Conservation (phyloP, 2,888 invertebrate species). For the Adela reaumurella region DNA sequence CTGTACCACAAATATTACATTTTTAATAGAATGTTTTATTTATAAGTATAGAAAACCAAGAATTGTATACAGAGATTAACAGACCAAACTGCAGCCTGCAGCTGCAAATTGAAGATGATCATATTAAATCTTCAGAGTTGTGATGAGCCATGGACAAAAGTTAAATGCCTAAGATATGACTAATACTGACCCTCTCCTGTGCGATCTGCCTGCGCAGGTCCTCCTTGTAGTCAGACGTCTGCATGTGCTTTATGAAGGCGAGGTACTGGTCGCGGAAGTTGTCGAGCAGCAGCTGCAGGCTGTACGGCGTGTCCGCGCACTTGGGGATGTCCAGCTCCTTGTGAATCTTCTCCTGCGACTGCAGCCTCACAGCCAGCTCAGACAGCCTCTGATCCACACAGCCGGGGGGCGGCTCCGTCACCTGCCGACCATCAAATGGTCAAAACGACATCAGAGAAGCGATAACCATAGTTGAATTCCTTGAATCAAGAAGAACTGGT, state of each 20-base stretch:
- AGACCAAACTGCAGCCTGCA: no score
- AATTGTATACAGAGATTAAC: no score
- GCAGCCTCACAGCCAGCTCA: constrained; percentile 66
- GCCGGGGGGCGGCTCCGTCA: constrained; percentile 82
- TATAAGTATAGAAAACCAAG: no score
- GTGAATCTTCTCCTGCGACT: constrained; percentile 63
- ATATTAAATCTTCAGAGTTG: no score
- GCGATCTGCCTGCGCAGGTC: constrained; percentile 74
- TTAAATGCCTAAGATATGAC: no score
- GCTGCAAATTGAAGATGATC: no score
- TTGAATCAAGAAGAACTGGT: no score
- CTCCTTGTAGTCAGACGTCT: constrained; percentile 68
- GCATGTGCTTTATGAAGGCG: constrained; percentile 80
- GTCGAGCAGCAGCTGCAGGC: constrained; percentile 82
- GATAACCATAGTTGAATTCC: no score
- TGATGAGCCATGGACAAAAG: no score
- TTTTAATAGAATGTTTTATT: no score
- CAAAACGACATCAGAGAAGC: no score
- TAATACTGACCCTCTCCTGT: constrained; percentile 64
- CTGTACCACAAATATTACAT: no score
- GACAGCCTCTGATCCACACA: constrained; percentile 89
- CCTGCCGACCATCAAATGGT: constrained; percentile 23
- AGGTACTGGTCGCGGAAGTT: constrained; percentile 84
- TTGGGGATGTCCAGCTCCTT: constrained; percentile 80
- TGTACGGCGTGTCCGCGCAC: constrained; percentile 78